Base-by-base conservation (phyloP, 2,797 vertebrate genomes). In the Limosa lapponica region DNA sequence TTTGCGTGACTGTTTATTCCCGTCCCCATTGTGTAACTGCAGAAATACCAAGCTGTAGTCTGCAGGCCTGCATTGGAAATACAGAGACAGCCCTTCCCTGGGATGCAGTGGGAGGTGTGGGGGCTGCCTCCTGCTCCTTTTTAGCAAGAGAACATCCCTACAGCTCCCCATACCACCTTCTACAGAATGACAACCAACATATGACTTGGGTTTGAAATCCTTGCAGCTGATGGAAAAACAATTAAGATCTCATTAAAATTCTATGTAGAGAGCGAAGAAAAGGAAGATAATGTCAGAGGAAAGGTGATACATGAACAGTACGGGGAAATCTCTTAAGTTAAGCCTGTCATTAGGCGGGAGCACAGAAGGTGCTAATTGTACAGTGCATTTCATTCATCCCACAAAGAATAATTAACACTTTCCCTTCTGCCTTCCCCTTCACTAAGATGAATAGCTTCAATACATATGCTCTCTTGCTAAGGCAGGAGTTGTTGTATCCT, bases 201-300 rank as follows among this genome's bases (percentile, higher is more conserved):
- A 97, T 87, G 93, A 95, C 90, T 95, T 93, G 64, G 88, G 81
- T 70, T 92, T 96, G 80, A 94, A 96, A 96, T 94, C 85, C 66
- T 71, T 95, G 91, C 88, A 92, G 94, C 80, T 96, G 96, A 96
- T 94, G 93, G 91, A 94, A 96, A 95, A 95, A 96, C 93, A 96
- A 95, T 95, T 95, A 96, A 93, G 82, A 84, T 87, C 82, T 95
- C 91, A 90, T 97, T 95, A 95, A 96, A 95, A 96, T 96, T 95
- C 95, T 90, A 15, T 11, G 4, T 61, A 77, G 81, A 90, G 62
- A 94, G 93, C 90, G 94, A 96, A 94, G 93, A 90, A 93, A 94
- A 94, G 81, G 94, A 95, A 93, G 93, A 90, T 95, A 95, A 93
- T 95, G 90, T 95, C 88, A 93, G 71, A 94, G 59, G 93, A 96